Base-by-base conservation (phyloP, 2,113 vertebrate species). In the Sclerurus mexicanus region DNA sequence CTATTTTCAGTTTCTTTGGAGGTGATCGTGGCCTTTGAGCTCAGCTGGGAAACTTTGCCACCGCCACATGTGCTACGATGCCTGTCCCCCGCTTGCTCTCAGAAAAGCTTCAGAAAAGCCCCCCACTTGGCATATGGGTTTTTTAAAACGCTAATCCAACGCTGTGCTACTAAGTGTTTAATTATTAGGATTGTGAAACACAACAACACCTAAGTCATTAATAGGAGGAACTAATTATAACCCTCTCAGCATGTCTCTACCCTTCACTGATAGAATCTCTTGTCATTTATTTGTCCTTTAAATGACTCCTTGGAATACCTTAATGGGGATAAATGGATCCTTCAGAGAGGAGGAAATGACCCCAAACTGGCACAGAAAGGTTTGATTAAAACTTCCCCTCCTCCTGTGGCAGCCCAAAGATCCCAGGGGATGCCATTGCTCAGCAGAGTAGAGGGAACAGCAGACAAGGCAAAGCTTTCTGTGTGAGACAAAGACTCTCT, bases 101-200 rank as follows among this genome's bases (percentile, higher is more conserved):
- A 42, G 62, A 28, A 27, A 60, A 73, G 37, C 30, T 21, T 23
- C 9, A 55, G 68, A 44, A 18, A 46, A 75, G 12, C 40, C 25
- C 37, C n/a, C 47, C n/a, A 39, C 12, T 52, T 31, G 77, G 66
- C 55, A 62, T 24, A 21, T 33, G 53, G 27, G 30, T 2, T 74
- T 50, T 68, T 92, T 53, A 16, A 63, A 82, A 56, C 60, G 31
- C 52, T 21, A 81, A 78, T 47, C 63, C 33, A 56, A 67, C 44
- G 16, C 39, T 64, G 59, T 73, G 40, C 53, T 86, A 17, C 58
- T 47, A 77, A 83, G 75, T 44, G 33, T 90, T 92, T 94, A 90
- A 96, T 95, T 96, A 95, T 91, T 92, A 82, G 86, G 78, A 90
- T 35, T 68, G 39, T 87, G 77, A 90, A 95, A 78, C 52, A 67